Percentiles rank a stretch among this genome's conserved stretches.
Conservation (phyloP, 2,113 vertebrate species). For the Gavia stellata region DNA sequence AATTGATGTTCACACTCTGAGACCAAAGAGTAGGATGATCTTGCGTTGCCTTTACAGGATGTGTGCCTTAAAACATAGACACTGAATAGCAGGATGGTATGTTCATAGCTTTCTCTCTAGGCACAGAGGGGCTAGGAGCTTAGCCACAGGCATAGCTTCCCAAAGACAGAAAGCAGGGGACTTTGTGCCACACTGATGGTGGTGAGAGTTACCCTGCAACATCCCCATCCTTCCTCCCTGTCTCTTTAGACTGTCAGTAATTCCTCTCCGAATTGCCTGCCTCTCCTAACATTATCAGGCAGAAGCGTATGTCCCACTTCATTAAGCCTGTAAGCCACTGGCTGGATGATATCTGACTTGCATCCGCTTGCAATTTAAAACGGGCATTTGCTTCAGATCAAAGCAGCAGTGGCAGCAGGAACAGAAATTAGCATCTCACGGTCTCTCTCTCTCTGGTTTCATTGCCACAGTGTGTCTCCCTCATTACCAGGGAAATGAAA, state of each 20-base stretch:
- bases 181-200: neutral
- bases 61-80: rapidly evolving
- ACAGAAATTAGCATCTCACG: slow-evolving; percentile 61
- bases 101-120: neutral
- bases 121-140: neutral
- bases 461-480: slow-evolving; percentile 38
- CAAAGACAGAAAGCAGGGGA: neutral
- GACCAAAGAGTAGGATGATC: neutral
- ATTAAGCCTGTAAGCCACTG: slow-evolving; percentile 65
- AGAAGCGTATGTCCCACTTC: slow-evolving; percentile 26
- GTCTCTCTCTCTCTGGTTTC: slow-evolving; percentile 25
- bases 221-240: neutral
- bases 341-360: slow-evolving; percentile 62
- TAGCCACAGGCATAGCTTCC: neutral
- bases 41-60: neutral
- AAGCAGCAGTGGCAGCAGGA: slow-evolving; percentile 41
- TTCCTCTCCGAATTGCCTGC: slow-evolving; percentile 20
- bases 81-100: rapidly evolving
- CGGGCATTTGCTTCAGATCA: slow-evolving; percentile 64
- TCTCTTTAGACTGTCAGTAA: slow-evolving; percentile 26
- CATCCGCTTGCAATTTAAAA: slow-evolving; percentile 65
- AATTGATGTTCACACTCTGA: neutral
- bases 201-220: neutral
- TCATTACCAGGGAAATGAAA: slow-evolving; percentile 67
- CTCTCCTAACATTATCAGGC: slow-evolving; percentile 30